phyloP scores from a whole-genome alignment of 2,888 invertebrate species.

The Exocentrus adspersus region DNA sequence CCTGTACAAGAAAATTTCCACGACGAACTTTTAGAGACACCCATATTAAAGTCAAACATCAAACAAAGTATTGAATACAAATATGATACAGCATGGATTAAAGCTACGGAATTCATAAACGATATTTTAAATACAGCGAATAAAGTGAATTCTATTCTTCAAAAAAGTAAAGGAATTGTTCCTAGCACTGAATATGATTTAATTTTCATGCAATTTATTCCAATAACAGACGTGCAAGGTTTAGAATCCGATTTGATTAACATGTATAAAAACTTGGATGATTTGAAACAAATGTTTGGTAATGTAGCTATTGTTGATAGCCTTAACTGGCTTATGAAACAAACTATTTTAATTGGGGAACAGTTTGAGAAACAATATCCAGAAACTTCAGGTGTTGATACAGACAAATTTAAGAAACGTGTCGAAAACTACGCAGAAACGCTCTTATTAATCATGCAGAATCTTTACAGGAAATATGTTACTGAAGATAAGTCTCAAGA shows the following conservation, averaged over 20 bases:
- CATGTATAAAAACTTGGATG: constrained; percentile 23
- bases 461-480: constrained; percentile 49
- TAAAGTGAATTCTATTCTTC: constrained; percentile 46
- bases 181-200: constrained; percentile 51
- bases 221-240: constrained; percentile 36
- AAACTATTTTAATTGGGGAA: constrained; percentile 19
- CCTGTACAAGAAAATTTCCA: constrained; percentile 62
- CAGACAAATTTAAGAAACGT: constrained; percentile 32
- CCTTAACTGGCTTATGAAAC: constrained; percentile 31
- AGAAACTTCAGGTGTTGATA: not conserved
- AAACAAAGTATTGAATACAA: constrained; percentile 52
- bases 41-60: constrained; percentile 48
- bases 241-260: constrained; percentile 27
- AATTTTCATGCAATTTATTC: constrained; percentile 48
- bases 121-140: constrained; percentile 36
- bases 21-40: constrained; percentile 49
- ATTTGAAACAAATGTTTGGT: constrained; percentile 28
- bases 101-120: constrained; percentile 43
- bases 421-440: constrained; percentile 41
- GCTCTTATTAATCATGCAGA: constrained; percentile 47
- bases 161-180: constrained; percentile 46
- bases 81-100: constrained; percentile 54
- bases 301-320: constrained; percentile 25
- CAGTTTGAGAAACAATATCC: constrained; percentile 23
- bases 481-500: constrained; percentile 14